phyloP scores from a whole-genome alignment of 2,113 vertebrate species.

The Cercocebus atys region DNA sequence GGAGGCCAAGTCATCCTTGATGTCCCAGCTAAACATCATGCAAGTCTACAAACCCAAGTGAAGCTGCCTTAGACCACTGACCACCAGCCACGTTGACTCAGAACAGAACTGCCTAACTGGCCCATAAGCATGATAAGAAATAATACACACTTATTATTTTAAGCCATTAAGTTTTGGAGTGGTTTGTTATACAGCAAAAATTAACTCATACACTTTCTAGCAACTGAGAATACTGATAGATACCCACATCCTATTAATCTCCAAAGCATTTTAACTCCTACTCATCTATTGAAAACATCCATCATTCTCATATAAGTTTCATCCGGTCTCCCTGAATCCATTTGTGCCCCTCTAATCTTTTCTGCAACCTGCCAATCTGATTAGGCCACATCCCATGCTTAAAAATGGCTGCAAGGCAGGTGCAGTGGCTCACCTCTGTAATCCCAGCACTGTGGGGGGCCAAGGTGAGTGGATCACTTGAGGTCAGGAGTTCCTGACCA shows the following conservation, averaged over 20 bases:
- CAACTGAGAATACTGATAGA: neutral
- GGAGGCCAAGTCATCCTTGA: neutral
- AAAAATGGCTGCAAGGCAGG: neutral
- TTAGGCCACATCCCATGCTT: neutral
- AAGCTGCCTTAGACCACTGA: neutral
- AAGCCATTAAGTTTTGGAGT: neutral
- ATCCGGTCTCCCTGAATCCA: neutral
- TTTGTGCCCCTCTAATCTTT: neutral
- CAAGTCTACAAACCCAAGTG: neutral
- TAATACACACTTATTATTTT: neutral
- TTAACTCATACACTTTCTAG: neutral
- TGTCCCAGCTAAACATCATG: neutral
- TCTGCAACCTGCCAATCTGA: neutral
- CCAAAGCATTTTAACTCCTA: neutral
- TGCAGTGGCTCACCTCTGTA: too few relatives aligned
- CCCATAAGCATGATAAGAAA: neutral
- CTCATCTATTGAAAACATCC: neutral
- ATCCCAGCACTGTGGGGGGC: too few relatives aligned
- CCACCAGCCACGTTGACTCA: neutral
- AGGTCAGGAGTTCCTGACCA: too few relatives aligned
- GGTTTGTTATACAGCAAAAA: neutral
- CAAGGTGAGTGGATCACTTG: too few relatives aligned
- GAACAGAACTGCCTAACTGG: neutral
- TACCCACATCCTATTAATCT: neutral
- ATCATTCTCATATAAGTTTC: neutral